Base-by-base conservation (phyloP, 2,888 invertebrate species). In the Oscheius sp. region DNA sequence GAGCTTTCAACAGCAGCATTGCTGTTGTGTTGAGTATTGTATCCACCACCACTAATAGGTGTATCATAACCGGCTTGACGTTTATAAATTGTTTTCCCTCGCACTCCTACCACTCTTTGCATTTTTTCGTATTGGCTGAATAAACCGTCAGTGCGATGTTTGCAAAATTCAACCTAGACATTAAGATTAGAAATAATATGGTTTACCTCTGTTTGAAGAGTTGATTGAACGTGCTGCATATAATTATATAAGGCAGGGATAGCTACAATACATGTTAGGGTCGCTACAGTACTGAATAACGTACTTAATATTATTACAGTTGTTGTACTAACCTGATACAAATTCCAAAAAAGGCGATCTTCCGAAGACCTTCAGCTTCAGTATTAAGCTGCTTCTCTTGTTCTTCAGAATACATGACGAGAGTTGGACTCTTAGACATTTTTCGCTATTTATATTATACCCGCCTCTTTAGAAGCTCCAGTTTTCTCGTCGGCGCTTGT, bases 191-290 rank as follows among this genome's bases (percentile, higher is more conserved):
- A 51, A 51, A 8, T 57, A 1, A 41, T 22, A 24, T 41, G 20
- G 6, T 28, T n/a, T 22, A 82, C 74, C 77, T 83, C 83, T 28
- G 78, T 80, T 65, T 82, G 82, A n/a, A 85, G 76, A 8, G 81
- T 73, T 17, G 82, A 78, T 67, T 84, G 84, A 6, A 85, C 81
- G 63, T 78, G 75, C 51, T 83, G 83, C 73, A 85, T 80, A 75
- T 85, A 85, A 71, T 78, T 83, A 78, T 84, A 85, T 44, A 85
- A 73, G 67, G 83, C 78, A 20, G 85, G 85, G 47, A 85, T 77
- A 57, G 80, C 78, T 12, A 85, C 77, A 54, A 82, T 80, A 54
- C 82, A 82, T 12, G 82, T 81, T 50, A 84, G 63, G 5, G 81
- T 82, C 17, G 85, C 83, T 20, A 85, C 77, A 8, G 84, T 84